Evolutionary conservation across 2,113 vertebrate species (phyloP).

Genomic region (Ceyx cyanopectus): DNA sequence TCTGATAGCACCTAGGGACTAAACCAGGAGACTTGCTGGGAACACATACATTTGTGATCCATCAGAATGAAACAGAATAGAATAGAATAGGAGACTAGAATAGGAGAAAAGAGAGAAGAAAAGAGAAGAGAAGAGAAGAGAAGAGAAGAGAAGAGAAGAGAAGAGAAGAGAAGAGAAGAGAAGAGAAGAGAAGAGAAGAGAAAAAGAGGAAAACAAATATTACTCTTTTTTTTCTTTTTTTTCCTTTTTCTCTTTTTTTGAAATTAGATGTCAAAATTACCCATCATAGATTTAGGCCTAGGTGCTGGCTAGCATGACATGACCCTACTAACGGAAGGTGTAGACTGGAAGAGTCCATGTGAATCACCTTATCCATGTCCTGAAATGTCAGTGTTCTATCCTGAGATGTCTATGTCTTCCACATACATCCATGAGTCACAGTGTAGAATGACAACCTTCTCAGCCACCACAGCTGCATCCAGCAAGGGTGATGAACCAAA

Average conservation of each 20-base stretch:
- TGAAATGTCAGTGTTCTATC: neutral
- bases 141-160: too few relatives aligned
- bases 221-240: neutral
- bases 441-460: neutral
- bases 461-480: neutral
- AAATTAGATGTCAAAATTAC: neutral
- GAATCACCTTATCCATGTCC: neutral
- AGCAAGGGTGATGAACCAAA: neutral
- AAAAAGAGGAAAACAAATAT: too few relatives aligned
- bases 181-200: too few relatives aligned
- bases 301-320: neutral
- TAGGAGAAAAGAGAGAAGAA: too few relatives aligned
- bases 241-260: neutral
- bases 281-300: neutral
- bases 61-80: neutral
- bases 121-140: too few relatives aligned
- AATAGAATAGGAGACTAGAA: neutral
- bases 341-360: neutral
- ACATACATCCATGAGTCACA: neutral
- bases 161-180: too few relatives aligned
- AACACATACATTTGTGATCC: accelerated
- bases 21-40: neutral
- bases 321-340: neutral
- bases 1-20: neutral
- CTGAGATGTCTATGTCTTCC: neutral